phyloP scores from a whole-genome alignment of 1,140 invertebrate genomes.

The Ladona fulva region DNA sequence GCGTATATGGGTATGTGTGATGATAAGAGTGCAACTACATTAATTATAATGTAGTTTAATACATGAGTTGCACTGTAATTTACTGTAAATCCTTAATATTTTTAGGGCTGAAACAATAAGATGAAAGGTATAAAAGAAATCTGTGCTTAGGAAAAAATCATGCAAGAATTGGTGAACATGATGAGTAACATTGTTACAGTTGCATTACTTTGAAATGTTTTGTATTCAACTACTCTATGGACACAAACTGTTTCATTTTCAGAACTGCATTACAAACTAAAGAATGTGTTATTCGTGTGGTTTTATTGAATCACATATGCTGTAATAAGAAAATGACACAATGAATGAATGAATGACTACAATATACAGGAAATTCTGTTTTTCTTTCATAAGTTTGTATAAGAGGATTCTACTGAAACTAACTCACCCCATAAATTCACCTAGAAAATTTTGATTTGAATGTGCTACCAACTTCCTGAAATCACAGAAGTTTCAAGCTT shows the following conservation, averaged over 20 bases:
- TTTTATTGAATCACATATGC: background rate
- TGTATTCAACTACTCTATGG: background rate
- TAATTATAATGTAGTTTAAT: background rate
- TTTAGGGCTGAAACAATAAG: background rate
- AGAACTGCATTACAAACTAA: slow-evolving; percentile 1
- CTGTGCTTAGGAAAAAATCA: background rate
- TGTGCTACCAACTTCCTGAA: no score
- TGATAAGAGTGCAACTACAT: background rate
- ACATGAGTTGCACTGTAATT: slow-evolving; percentile 9
- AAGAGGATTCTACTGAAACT: no score
- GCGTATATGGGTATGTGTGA: background rate
- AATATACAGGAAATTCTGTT: no score
- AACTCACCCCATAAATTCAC: no score
- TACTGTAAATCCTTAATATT: background rate
- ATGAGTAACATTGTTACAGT: background rate
- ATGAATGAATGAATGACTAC: no score
- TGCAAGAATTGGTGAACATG: background rate
- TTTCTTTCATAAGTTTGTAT: no score
- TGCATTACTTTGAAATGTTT: background rate
- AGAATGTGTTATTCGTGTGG: background rate
- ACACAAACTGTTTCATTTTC: background rate
- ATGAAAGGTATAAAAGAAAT: background rate
- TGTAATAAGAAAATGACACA: background rate
- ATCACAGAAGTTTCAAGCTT: no score
- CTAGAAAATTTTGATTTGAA: no score